Base-by-base conservation (phyloP, 2,888 invertebrate species). In the Perizoma flavofasciatum region DNA sequence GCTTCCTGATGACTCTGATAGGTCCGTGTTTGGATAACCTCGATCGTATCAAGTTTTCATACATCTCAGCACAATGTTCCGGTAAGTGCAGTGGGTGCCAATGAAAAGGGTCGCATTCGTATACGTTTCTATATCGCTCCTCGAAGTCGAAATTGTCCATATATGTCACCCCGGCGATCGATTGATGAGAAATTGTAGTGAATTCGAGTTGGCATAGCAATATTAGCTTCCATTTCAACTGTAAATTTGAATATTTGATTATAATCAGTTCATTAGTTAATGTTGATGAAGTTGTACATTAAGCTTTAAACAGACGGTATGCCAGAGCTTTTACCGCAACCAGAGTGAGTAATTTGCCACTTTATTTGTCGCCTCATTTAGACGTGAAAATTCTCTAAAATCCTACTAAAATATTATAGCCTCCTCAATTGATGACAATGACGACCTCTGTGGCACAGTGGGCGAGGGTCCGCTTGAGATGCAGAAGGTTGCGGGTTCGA, bases 1-100 rank as follows among this genome's bases (percentile, higher is more conserved):
- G 72, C 59, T 78, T 72, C 53, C 69, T 77, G 5, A 71, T 63
- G 5, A 85, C 54, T 58, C 74, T 75, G 3, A 78, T 59, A 0
- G 83, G 82, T 8, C 62, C 43, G 0, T 62, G 61, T 0, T 61
- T 59, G 3, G 73, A 72, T 48, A 86, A 51, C 54, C 74, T 75
- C 0, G 78, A 70, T 10, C 82, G 72, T 49, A 89, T 84, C 49
- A 84, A 60, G 49, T 80, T 72, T 59, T 82, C 83, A 51, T 79
- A 89, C 70, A 86, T 77, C 51, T 81, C 67, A 1, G 78, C 73
- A 63, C 89, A 90, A 47, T 84, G 67, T 37, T 82, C 81, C 0
- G 90, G 89, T 48, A 90, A 65, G 72, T 89, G 89, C 7, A 91
- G 68, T 0, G 90, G 91, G 61, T 90, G 85, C 85, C 86, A 90